phyloP scores from a whole-genome alignment of 2,888 invertebrate species.

The Bhutanitis thaidina region DNA sequence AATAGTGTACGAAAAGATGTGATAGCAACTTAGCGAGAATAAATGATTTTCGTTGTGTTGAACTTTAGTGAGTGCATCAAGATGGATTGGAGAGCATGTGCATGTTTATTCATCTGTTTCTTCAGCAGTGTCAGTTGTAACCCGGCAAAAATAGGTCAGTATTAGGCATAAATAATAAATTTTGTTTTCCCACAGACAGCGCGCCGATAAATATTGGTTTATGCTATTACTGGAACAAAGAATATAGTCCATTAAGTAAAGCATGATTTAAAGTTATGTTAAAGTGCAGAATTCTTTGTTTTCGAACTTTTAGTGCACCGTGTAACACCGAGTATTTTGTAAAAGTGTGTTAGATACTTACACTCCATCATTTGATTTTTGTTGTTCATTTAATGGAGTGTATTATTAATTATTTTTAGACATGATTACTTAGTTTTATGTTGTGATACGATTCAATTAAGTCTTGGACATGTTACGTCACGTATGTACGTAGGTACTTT shows the following conservation, averaged over 20 bases:
- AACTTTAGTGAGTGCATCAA: slow-evolving; percentile 37
- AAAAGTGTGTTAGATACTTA: too few species aligned
- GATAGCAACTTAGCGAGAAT: slow-evolving; percentile 36
- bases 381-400: too few species aligned
- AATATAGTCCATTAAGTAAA: slow-evolving; percentile 8
- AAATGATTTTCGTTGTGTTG: slow-evolving; percentile 28
- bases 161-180: slow-evolving; percentile 46
- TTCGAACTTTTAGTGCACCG: too few species aligned
- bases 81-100: slow-evolving; percentile 56
- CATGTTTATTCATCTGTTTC: slow-evolving; percentile 39
- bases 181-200: slow-evolving; percentile 41
- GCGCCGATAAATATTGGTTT: slow-evolving; percentile 37
- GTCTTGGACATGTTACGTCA: too few species aligned
- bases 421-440: too few species aligned
- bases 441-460: too few species aligned
- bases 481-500: too few species aligned
- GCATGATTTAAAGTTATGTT: background rate
- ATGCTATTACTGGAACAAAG: slow-evolving; percentile 52
- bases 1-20: slow-evolving; percentile 46
- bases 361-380: too few species aligned
- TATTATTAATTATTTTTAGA: too few species aligned
- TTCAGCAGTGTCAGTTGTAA: slow-evolving; percentile 50
- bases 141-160: slow-evolving; percentile 75
- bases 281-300: too few species aligned
- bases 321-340: too few species aligned